Evolutionary conservation across 1,140 invertebrate species (phyloP), one percentile per base, ranked within the genome.

Genomic region (Drosophila trapezifrons): DNA sequence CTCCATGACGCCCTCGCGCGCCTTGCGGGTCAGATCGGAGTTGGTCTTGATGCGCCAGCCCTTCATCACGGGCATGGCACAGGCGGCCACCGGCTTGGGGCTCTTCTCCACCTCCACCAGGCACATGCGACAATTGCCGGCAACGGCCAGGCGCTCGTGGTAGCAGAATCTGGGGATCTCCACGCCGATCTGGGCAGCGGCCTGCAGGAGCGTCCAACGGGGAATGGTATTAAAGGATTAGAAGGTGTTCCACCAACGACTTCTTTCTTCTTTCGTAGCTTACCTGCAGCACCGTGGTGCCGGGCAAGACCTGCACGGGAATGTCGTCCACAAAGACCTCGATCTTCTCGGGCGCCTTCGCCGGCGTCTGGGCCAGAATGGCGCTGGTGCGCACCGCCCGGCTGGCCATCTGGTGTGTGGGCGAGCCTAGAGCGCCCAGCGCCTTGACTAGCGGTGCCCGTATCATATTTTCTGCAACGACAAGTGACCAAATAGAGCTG

Each of bases 11-110:
- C 98, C 99, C 93, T 98, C 97, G 56, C 99, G 95, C 9, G 99
- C 99, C 93, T 97, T 98, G 49, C 95, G 95, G 0, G 98, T 98
- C 92, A 99, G 94, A 76, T 98, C 97, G 0, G 98, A 99, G 91
- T 99, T 97, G 18, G 99, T 99, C 93, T 99, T 99, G 12, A 99
- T 96, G 79, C 96, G 95, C 94, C 94, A 94, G 4, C 99, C 99
- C 93, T 99, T 99, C 98, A 99, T 99, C 0, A 99, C 99, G 15
- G 99, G 99, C 98, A 99, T 99, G 2, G 99, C 99, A 93, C 99
- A 99, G 8, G 98, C 98, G 47, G 99, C 99, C n/a, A 99, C 97
- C 7, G 99, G 99, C 94, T 99, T 94, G 10, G 95, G 94, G 43
- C 94, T 95, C 92, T 99, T 99, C 93, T 99, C 99, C 38, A 99